Percentiles rank a stretch among this genome's conserved stretches.
Evolutionary conservation across 2,888 invertebrate genomes (phyloP).

Genomic region (Lomographa bimaculata): DNA sequence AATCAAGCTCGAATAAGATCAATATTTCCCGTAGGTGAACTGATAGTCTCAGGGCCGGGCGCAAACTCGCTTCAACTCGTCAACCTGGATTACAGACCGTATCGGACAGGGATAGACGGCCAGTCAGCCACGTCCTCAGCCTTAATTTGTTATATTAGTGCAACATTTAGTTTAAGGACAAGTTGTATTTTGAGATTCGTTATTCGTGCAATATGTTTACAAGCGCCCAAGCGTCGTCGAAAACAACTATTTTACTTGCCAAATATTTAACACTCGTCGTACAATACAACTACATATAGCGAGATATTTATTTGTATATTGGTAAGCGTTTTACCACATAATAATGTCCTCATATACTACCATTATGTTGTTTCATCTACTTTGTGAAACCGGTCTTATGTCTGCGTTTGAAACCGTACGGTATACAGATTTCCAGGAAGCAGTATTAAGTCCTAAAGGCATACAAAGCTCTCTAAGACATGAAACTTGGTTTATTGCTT

Average conservation of each 20-base stretch:
- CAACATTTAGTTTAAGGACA: slow-evolving; percentile 19
- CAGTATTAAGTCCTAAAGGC: slow-evolving; percentile 6
- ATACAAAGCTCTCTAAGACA: slow-evolving; percentile 6
- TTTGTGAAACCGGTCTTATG: slow-evolving; percentile 11
- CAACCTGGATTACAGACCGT: slow-evolving; percentile 53
- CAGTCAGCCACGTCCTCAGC: slow-evolving; percentile 32
- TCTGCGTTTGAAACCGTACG: slow-evolving; percentile 5
- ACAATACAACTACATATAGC: no score
- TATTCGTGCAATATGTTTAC: not conserved
- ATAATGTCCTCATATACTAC: no score
- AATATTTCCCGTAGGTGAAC: slow-evolving; percentile 74
- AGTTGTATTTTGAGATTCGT: slow-evolving; percentile 3
- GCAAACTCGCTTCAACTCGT: slow-evolving; percentile 48
- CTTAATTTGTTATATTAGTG: slow-evolving; percentile 40
- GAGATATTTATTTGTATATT: no score
- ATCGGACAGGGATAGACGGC: slow-evolving; percentile 41
- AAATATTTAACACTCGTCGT: no score
- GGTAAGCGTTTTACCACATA: no score
- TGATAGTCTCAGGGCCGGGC: slow-evolving; percentile 64
- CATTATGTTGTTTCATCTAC: no score
- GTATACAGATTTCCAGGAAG: slow-evolving; percentile 13
- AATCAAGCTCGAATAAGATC: slow-evolving; percentile 83
- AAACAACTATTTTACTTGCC: slow-evolving; percentile 12
- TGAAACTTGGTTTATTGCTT: slow-evolving; percentile 6
- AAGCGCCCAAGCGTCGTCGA: slow-evolving; percentile 4